Evolutionary conservation across 2,797 vertebrate genomes (phyloP).

Genomic region (Syngnathus rostellatus): DNA sequence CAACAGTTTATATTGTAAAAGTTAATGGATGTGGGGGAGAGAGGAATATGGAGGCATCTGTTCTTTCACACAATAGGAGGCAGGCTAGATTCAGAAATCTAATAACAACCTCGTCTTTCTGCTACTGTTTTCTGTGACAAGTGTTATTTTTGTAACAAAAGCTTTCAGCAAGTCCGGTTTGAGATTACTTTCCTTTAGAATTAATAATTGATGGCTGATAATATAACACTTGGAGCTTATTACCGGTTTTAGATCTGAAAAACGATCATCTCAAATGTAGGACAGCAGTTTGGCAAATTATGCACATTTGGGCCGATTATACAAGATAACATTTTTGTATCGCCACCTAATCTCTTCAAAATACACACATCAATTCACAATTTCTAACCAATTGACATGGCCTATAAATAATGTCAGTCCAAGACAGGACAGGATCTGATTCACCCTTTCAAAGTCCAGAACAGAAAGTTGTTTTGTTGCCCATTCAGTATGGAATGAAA

Average conservation of each 20-base stretch:
- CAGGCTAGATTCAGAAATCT: background rate
- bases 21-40: slow-evolving; percentile 1
- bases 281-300: background rate
- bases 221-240: background rate
- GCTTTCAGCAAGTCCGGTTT: background rate
- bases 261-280: background rate
- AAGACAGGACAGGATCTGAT: no score
- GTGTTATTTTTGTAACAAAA: slow-evolving; percentile 1
- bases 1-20: slow-evolving; percentile 16
- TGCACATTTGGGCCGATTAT: background rate
- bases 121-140: background rate
- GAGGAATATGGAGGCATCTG: background rate
- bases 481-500: background rate
- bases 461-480: no score
- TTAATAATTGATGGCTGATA: background rate
- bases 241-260: background rate
- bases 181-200: background rate
- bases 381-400: no score
- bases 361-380: no score
- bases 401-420: no score
- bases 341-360: no score
- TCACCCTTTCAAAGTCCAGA: no score
- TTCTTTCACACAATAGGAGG: slow-evolving; percentile 1
- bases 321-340: no score
- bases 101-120: background rate